Evolutionary conservation across 1,140 invertebrate species (phyloP), one percentile per base, ranked within the genome.

Genomic region (Caerostris extrusa): DNA sequence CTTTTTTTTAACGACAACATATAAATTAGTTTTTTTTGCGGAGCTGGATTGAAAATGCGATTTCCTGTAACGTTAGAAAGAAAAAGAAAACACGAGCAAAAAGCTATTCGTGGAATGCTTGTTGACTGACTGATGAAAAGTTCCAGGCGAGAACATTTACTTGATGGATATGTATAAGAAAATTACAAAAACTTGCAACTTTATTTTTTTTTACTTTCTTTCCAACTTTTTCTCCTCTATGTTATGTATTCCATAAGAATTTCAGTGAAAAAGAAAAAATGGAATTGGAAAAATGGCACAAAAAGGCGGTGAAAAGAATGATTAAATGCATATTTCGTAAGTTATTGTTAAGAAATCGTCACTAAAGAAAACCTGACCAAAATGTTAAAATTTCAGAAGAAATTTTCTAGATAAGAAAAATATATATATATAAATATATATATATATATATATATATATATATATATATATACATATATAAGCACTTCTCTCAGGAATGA

Each of bases 21-120:
- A 64, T 87, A 87, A 87, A 87, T 87, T 87, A 61, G 7, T 34
- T 57, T 85, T 57, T 85, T 85, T 81, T 81, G 19, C 12, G 71
- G 19, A 58, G 56, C 14, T 19, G 61, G 61, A 56, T 55, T 71
- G 53, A 89, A 89, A 89, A 56, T 71, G 64, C 60, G 34, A 87
- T 87, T 87, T 87, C 61, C 57, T 87, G 58, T 50, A 17, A 12
- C 12, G 55, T 19, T 19, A 56, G n/a, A 83, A 19, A 10, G 3
- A 56, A 55, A 56, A 82, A 82, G 77, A 77, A 53, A 77, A 77
- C n/a, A n/a, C 17, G 17, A n/a, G n/a, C 17, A 17, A 67, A 69
- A 69, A 69, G 67, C n/a, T 69, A 69, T 69, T 69, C 67, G 67
- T 7, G 67, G 67, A 69, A 69, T 69, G 67, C 67, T 69, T 69